Base-by-base conservation (phyloP, 2,888 invertebrate genomes). In the Homarus gammarus region DNA sequence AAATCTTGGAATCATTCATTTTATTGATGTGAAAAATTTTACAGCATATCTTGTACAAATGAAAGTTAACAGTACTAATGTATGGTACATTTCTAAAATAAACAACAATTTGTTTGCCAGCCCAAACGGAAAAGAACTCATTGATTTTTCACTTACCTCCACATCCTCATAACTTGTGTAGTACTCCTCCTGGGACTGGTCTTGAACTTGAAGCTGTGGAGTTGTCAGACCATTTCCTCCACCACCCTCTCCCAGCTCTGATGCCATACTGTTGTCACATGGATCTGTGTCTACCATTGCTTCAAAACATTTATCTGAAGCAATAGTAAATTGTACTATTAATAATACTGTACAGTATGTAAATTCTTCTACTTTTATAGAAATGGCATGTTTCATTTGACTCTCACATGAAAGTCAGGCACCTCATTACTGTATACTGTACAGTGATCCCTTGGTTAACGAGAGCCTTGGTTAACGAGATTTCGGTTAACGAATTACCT, bases 111-210 rank as follows among this genome's bases (percentile, higher is more conserved):
- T 5, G 15, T 18, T 22, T 12, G 15, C 15, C 8, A 49, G 15
- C 10, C 49, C 49, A 12, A 49, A 12, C 15, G 8, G 22, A 22
- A 18, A 5, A 56, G 22, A 15, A 6, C 22, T 18, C 22, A 22
- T 56, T 36, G 22, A n/a, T 31, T n/a, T 22, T 22, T 44, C 38
- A 44, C 38, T 68, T 22, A 75, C 82, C 75, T 79, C 56, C 27
- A 68, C 75, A 44, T 75, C 64, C 44, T 70, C 81, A 68, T 77
- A 77, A 64, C 83, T 82, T 27, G 84, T 27, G 61, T 44, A 73
- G 38, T 86, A 70, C 10, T 75, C 64, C 56, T 78, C 75, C 8
- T 73, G 61, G 72, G 56, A 44, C 6, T n/a, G 22, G 6, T 15
- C 49, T 18, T 44, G 27, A 44, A 40, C 33, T 27, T 49, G 27